Conservation (phyloP, 92 coral and sea anemone species). For the Montipora capitata region DNA sequence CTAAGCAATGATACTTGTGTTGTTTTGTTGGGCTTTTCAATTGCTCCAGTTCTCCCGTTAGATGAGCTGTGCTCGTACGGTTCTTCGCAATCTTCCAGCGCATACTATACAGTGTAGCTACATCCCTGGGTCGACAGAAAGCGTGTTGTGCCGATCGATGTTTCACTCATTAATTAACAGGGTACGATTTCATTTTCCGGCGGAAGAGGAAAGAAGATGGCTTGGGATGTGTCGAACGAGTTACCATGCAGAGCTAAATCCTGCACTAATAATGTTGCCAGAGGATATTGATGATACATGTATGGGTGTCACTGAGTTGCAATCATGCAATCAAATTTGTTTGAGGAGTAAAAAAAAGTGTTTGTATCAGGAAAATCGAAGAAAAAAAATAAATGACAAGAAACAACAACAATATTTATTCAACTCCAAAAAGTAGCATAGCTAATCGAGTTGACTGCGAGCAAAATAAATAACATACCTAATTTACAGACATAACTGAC, state of each 20-base stretch:
- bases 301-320: constrained; percentile 8
- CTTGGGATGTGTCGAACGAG: constrained; percentile 32
- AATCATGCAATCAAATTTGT: too few relatives aligned
- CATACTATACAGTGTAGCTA: constrained; percentile 14
- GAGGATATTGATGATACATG: neutral
- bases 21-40: constrained; percentile 59
- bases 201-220: constrained; percentile 47
- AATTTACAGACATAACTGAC: too few relatives aligned
- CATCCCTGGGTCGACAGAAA: constrained; percentile 23
- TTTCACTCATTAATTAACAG: constrained; percentile 48
- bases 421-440: too few relatives aligned
- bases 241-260: constrained; percentile 39
- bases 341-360: too few relatives aligned
- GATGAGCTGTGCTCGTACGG: constrained; percentile 60
- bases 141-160: constrained; percentile 4
- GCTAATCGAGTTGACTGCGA: too few relatives aligned
- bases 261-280: constrained; percentile 2
- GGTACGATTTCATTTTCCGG: constrained; percentile 72
- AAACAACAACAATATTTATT: too few relatives aligned
- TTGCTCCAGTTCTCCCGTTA: constrained; percentile 15
- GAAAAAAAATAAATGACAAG: too few relatives aligned
- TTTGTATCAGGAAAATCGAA: too few relatives aligned
- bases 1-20: constrained; percentile 68
- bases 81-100: constrained; percentile 29
- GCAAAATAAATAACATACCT: too few relatives aligned